Evolutionary conservation across 2,888 invertebrate species (phyloP).

Genomic region (Hanleya hanleyi): DNA sequence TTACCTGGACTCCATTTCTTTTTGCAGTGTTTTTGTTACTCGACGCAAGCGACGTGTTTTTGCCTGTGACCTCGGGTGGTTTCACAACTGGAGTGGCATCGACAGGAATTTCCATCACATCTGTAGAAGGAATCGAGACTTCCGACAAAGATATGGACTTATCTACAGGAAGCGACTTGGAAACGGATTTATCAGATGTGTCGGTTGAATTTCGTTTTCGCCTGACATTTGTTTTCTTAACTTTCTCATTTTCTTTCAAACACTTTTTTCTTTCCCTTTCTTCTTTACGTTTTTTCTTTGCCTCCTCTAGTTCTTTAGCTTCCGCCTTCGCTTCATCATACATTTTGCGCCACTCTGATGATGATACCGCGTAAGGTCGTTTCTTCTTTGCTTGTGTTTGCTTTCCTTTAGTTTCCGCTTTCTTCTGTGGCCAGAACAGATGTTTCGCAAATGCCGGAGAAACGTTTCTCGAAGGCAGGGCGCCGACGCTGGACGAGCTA

Average conservation of each 20-base stretch:
- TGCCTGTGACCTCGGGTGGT: too few species aligned
- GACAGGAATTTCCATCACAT: too few species aligned
- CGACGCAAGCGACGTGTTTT: too few species aligned
- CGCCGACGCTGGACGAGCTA: background rate
- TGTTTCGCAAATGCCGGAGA: conserved; percentile 1
- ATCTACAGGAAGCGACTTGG: background rate
- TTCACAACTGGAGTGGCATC: too few species aligned
- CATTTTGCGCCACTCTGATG: background rate
- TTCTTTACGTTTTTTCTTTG: background rate
- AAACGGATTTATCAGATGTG: background rate
- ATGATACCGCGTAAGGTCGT: background rate
- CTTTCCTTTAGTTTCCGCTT: background rate
- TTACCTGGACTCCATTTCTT: too few species aligned
- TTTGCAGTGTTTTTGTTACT: too few species aligned
- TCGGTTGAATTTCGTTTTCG: background rate
- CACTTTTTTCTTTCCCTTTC: background rate
- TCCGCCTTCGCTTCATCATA: background rate
- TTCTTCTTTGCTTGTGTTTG: background rate
- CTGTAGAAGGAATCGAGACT: too few species aligned
- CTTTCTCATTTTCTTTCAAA: background rate
- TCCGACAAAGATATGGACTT: background rate
- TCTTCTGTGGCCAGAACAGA: background rate
- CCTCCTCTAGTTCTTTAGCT: background rate
- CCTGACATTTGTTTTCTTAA: background rate
- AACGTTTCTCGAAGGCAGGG: too few species aligned